Base-by-base conservation (phyloP, 2,797 vertebrate genomes). In the Myotis myotis region DNA sequence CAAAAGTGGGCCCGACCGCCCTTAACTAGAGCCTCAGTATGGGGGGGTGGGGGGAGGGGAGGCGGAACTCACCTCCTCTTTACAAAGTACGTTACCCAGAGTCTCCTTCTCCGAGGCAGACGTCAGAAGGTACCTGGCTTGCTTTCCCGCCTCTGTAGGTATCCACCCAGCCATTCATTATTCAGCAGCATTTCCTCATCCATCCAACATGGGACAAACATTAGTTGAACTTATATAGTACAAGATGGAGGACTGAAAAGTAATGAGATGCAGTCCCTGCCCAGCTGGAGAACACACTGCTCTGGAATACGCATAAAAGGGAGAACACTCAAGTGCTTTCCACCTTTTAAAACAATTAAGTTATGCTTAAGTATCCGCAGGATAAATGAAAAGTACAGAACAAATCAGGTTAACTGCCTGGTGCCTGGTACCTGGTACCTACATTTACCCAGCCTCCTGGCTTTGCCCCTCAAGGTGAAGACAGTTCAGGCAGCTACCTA, bases 371-470 rank as follows among this genome's bases (percentile, higher is more conserved):
- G 30, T 71, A 41, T 33, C 55, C 71, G 38, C 49, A 94, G 53
- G 90, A 75, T 4, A 51, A 79, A 36, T 91, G 75, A 60, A 89
- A 94, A 88, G 78, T 47, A 64, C 30, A 60, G 25, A 92, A 75
- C 51, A 74, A 70, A 49, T 49, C 41, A 17, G 76, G 38, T 74
- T 25, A 70, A n/a, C 57, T 20, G 5, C 41, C 76, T 71, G 57
- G 10, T 86, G 13, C 87, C 41, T 94, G 47, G 53, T 78, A 22
- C 87, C 79, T 84, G 47, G 53, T 78, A 22, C 87, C 80, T 84
- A 38, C 25, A 17, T 55, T 38, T 53, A 60, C 20, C 74, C 51
- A 41, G 5, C 23, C 83, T 83, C 55, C 30, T 53, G 4, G 8
- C 49, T 33, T 47, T 57, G 44, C 17, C 17, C 6, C 1, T 85